Evolutionary conservation across 2,113 vertebrate species (phyloP), one percentile per base, ranked within the genome.

Genomic region (Cranoglanis bouderius): DNA sequence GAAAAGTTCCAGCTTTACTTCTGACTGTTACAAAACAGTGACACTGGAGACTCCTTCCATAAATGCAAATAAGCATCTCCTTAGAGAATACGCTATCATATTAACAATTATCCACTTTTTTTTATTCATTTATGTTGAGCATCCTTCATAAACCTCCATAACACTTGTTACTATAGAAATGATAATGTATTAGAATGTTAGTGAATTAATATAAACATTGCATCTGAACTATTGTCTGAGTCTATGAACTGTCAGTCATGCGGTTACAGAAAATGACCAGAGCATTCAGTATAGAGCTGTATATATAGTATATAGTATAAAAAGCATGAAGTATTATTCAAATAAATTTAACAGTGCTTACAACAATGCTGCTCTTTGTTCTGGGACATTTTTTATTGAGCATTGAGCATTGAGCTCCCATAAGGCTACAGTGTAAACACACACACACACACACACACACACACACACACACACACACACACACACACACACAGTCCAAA

Each of bases 401-500:
- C n/a, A n/a, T n/a, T n/a, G n/a, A n/a, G n/a, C n/a, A n/a, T n/a
- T n/a, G n/a, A 26, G n/a, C 43, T 51, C 40, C 29, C 74, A 53
- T 67, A 24, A 78, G 72, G 26, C 72, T 59, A 10, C 19, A 72
- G 85, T 75, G n/a, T 29, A 35, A 57, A 85, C 19, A 85, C 18
- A 85, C 74, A 82, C 63, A 78, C 59, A 63, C 74, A 82, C 63
- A 78, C 59, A 63, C 70, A 84, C 18, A 85, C 16, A 84, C 46
- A 75, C 70, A 82, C 49, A 84, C 29, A 77, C 87, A 51, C 70
- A 74, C 70, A 89, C 84, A 70, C 77, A 77, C 70, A 85, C 70
- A 75, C 70, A 88, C 57, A 84, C 83, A 72, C 74, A 82, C 63
- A 78, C 59, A 63, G 85, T 88, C 88, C 53, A 18, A 6, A 32